phyloP scores from a whole-genome alignment of 1,140 invertebrate genomes.

The Heterodera schachtii region DNA sequence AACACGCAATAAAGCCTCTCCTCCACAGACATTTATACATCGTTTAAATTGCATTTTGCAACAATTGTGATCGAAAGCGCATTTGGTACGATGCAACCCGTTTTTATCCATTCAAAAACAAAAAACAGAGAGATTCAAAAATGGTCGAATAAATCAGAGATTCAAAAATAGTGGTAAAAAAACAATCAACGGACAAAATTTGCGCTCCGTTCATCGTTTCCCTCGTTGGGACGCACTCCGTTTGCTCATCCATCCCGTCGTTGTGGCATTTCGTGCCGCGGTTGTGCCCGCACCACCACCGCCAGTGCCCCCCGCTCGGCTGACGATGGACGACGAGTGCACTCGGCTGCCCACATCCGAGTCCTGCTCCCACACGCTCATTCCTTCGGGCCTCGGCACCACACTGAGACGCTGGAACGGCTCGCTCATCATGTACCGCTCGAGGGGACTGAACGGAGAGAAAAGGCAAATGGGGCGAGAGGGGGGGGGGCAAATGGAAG shows the following conservation, averaged over 20 bases:
- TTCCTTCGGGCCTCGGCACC: background rate
- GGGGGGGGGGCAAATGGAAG: too few species aligned
- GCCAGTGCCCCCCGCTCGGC: too few species aligned
- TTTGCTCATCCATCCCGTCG: background rate
- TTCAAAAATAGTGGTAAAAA: background rate
- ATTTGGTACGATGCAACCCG: too few species aligned
- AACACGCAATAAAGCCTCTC: too few species aligned
- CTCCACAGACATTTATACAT: too few species aligned
- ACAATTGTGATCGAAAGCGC: too few species aligned
- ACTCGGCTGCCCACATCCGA: background rate
- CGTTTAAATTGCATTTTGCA: too few species aligned
- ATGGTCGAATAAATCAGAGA: background rate
- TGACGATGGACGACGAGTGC: background rate
- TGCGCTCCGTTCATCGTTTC: background rate
- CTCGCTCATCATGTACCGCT: background rate
- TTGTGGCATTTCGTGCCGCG: too few species aligned
- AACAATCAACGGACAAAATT: background rate
- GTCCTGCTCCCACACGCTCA: conserved; percentile 1
- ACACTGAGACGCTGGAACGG: background rate
- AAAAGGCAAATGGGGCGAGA: background rate
- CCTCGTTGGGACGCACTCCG: background rate
- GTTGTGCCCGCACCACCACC: too few species aligned
- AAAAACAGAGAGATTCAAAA: background rate
- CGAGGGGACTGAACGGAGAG: background rate
- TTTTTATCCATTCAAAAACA: too few species aligned